Base-by-base conservation (phyloP, 1,140 invertebrate species). In the Dryas iulia region DNA sequence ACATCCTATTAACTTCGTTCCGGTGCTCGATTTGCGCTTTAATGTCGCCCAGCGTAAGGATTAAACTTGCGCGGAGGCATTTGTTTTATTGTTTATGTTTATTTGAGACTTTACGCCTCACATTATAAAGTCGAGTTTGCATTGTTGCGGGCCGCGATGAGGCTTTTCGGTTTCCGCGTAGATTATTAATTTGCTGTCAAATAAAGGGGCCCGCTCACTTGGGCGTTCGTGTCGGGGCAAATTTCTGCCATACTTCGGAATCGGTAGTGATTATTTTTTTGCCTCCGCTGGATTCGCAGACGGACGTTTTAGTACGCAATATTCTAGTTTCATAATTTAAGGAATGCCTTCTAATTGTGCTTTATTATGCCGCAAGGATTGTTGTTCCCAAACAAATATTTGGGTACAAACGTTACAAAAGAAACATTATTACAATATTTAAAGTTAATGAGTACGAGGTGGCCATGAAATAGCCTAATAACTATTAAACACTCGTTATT, bases 171-270 rank as follows among this genome's bases (percentile, higher is more conserved):
- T 85, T 72, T 76, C 76, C 76, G 60, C 66, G 65, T 79, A 69
- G 79, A 83, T 91, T 91, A 91, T 91, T 91, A 90, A 91, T 90
- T 91, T 89, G 89, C 89, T 90, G 89, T 91, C 87, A 91, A 90
- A 91, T 91, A 91, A 90, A 91, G 87, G 86, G 87, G 87, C 89
- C 33, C 86, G 86, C 87, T 86, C 80, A 78, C 81, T 88, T 86
- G 87, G 87, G 89, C 86, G 87, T 90, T 84, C 86, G 89, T 88
- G 86, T 91, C 83, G 80, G 84, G 77, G 87, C 85, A 84, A 91
- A 91, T 91, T 85, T 91, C 87, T 91, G 86, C 87, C 86, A 90
- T 91, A 89, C 86, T 91, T 88, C 72, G 86, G 81, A 87, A 91
- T 89, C 86, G 81, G 79, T 83, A 81, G 82, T 84, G 84, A 89